These are phyloP conservation scores for Drosophila punjabiensis DNA, from an alignment of 1,140 invertebrate genomes.

Conservation along the genomic window DNA sequence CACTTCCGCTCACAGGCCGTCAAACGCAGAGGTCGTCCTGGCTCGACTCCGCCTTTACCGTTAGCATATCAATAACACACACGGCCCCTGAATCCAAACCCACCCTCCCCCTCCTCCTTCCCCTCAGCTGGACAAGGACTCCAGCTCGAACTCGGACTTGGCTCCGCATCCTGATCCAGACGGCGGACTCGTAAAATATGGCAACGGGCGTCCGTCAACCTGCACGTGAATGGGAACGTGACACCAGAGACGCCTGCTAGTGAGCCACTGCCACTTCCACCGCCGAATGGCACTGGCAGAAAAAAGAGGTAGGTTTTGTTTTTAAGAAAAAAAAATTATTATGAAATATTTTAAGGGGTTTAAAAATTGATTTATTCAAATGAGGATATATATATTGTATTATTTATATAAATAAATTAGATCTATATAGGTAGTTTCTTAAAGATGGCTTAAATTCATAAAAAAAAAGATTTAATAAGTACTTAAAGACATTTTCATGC, in stretches of 20 bases:
- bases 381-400: no score
- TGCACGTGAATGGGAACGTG: slow-evolving; percentile 62
- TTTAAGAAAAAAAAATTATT: not conserved
- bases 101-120: slow-evolving; percentile 4
- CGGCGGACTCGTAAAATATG: slow-evolving; percentile 74
- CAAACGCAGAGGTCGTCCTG: slow-evolving; percentile 58
- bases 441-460: no score
- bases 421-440: no score
- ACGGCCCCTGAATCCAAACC: slow-evolving; percentile 24
- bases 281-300: not conserved
- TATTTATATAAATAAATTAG: no score
- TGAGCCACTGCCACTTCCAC: slow-evolving; percentile 14
- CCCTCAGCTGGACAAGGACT: slow-evolving; percentile 14
- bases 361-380: not conserved
- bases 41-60: slow-evolving; percentile 68
- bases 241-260: slow-evolving; percentile 64
- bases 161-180: slow-evolving; percentile 29
- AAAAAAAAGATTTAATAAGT: no score
- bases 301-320: not conserved
- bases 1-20: slow-evolving; percentile 72
- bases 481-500: no score
- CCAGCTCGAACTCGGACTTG: slow-evolving; percentile 2
- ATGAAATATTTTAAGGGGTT: not conserved
- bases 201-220: slow-evolving; percentile 75
- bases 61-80: slow-evolving; percentile 84